Base-by-base conservation (phyloP, 2,113 vertebrate genomes). In the Indicator indicator region DNA sequence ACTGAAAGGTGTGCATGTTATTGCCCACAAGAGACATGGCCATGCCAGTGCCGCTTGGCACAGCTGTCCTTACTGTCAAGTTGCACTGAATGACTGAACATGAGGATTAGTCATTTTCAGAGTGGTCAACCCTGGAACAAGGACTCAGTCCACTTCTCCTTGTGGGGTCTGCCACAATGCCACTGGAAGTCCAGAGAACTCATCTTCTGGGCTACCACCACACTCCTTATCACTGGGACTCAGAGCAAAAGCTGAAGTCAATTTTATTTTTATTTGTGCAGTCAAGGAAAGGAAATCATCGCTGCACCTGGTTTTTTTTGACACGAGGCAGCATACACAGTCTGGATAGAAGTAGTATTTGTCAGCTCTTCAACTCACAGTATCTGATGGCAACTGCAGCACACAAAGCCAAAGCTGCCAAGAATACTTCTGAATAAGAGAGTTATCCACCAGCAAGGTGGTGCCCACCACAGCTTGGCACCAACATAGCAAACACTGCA, bases 111-210 rank as follows among this genome's bases (percentile, higher is more conserved):
- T 21, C 12, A 13, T 30, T 16, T 30, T 18, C n/a, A 13, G 14
- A 59, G 42, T 3, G 18, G 26, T 12, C 27, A 63, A 28, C 3
- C 9, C 62, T 42, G 30, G 23, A 50, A 44, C 4, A 16, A 76
- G 27, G 16, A 11, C 21, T 20, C 54, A 36, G 36, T 28, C 48
- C 5, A 27, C 18, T 56, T 65, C 32, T 63, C 23, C 36, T 52
- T n/a, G 19, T 2, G 5, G 4, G 4, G 24, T 44, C 44, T 44
- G 40, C 17, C 0, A 0, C 17, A 48, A 6, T 62, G 23, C 19
- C 10, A 6, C 52, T 40, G 33, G 23, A 70, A 79, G 18, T 38
- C 3, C 11, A 55, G 9, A 59, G 5, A 11, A 38, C 5, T 6
- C 20, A 44, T 30, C 30, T 19, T 59, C 55, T 26, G 38, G 44